Evolutionary conservation across 2,888 invertebrate species (phyloP), one percentile per base, ranked within the genome.

Genomic region (Phragmatobia fuliginosa): DNA sequence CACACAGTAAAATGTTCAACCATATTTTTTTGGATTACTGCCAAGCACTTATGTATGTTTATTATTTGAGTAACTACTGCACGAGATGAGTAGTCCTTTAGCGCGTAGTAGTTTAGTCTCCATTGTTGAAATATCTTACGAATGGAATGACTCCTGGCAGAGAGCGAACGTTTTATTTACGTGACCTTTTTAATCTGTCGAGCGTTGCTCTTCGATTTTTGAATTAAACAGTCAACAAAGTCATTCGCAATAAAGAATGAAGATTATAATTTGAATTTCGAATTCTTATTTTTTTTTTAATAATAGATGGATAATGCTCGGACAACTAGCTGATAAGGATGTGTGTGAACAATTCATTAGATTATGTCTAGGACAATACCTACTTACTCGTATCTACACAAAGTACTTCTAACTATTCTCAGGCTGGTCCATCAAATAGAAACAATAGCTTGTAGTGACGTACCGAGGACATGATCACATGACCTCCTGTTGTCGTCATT

Each of bases 1-100:
- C 6, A 82, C 77, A 78, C 83, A 84, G 81, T 85, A 80, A 84
- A 83, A 85, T 79, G 75, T 73, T 80, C 78, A 80, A 81, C 79
- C 78, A 73, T 76, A 65, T 68, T 77, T 80, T 41, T 72, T 84
- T 87, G 86, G 79, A 76, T 38, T 62, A 63, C 28, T 41, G 85
- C 87, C 85, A 87, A 84, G 74, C 71, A 73, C 76, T 62, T 66
- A 28, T 56, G 45, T 8, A 18, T 49, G 45, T 62, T 73, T 66
- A 78, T 82, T 76, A 75, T 75, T 74, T 74, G 60, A 74, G 60
- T 71, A 74, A 72, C 70, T 67, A 71, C 65, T 41, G 32, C n/a
- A 66, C 65, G 68, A 71, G 64, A 69, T 73, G 73, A 65, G 68
- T 67, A 68, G 62, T 79, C 59, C 71, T 81, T 73, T 73, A 70